phyloP scores from a whole-genome alignment of 2,888 invertebrate species.

The Pollenia griseotomentosa region DNA sequence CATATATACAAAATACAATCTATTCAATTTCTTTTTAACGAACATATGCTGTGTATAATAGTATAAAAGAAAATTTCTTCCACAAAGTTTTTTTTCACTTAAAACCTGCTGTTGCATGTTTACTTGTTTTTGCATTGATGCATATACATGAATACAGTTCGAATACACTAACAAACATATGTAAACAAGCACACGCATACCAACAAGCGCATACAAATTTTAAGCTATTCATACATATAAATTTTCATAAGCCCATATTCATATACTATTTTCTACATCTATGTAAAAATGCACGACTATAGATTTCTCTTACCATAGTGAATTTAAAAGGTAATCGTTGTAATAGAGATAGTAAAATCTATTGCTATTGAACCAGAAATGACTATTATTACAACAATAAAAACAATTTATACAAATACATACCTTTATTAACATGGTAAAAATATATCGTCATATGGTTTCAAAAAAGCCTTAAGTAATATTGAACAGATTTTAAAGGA shows the following conservation, averaged over 20 bases:
- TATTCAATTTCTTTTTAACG: constrained; percentile 36
- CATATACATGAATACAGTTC: not conserved
- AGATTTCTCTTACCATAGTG: constrained; percentile 46
- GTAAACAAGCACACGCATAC: not conserved
- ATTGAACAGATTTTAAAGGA: no score
- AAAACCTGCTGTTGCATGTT: constrained; percentile 55
- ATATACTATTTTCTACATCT: constrained; percentile 1
- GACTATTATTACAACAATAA: constrained; percentile 32
- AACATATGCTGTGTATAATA: constrained; percentile 16
- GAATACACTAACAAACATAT: not conserved
- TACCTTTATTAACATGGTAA: constrained; percentile 13
- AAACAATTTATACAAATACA: constrained; percentile 2
- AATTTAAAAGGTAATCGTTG: constrained; percentile 52
- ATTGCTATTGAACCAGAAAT: constrained; percentile 6
- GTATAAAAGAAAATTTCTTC: constrained; percentile 35
- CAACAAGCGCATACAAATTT: not conserved
- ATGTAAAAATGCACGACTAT: constrained; percentile 5
- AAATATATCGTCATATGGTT: not conserved
- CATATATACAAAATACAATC: constrained; percentile 20
- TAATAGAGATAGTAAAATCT: constrained; percentile 61
- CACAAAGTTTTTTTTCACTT: not conserved
- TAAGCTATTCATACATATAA: not conserved
- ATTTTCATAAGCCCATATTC: not conserved
- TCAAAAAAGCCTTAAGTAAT: no score
- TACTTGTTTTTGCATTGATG: constrained; percentile 43